Base-by-base conservation (phyloP, 2,113 vertebrate genomes). In the Pseudorasbora parva region DNA sequence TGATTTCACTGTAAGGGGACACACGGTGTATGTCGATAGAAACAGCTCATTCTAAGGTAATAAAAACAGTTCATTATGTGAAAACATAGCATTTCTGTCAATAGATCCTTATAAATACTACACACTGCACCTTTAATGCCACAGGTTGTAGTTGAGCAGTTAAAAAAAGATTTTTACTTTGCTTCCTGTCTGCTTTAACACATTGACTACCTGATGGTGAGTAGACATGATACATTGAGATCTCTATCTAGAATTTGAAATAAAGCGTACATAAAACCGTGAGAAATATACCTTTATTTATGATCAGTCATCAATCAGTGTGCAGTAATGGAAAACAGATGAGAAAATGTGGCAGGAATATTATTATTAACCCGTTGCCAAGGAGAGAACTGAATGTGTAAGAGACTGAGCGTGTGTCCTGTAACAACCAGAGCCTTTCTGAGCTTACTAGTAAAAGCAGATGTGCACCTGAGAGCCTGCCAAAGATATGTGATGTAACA, bases 401-500 rank as follows among this genome's bases (percentile, higher is more conserved):
- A 78, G 71, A 82, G 37, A 62, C 66, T 37, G 37, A 74, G 74
- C 49, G 21, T 78, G 49, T 43, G 82, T 81, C 69, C 45, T 56
- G 54, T 69, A 86, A 79, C 90, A 90, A 86, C 87, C 87, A 85
- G 86, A 82, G 87, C 77, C 84, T 89, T 89, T 89, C 87, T 51
- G 85, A 90, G 89, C 82, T 45, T 87, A 75, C 90, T 89, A 89
- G 90, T 82, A 87, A 90, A 92, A 90, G 81, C 92, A 92, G 92
- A 93, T 93, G 93, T 91, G 91, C 81, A 82, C 86, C 88, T 89
- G 88, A 88, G 87, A 89, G 87, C 84, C 79, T 91, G 88, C 88
- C 89, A 91, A 86, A 87, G 78, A 90, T 83, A 84, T 86, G 88
- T 91, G 90, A 90, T 90, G 90, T 92, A 92, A 92, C 89, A 92